Percentiles rank a stretch among this genome's conserved stretches.
Evolutionary conservation across 2,113 vertebrate genomes (phyloP).

Genomic region (Melanostigma gelatinosum): DNA sequence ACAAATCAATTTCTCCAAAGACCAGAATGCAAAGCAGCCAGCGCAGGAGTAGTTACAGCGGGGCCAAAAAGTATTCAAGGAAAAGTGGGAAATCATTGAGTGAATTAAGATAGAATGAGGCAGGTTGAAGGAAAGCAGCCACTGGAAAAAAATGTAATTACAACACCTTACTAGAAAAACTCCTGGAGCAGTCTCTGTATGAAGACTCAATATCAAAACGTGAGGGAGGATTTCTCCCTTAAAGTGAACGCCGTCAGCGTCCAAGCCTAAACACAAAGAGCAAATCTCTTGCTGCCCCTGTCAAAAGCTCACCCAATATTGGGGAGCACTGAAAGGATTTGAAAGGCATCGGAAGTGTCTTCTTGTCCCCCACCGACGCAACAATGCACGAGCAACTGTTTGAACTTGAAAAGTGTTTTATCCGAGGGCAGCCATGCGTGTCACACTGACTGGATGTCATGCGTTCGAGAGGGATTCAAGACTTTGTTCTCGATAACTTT

Average conservation of each 20-base stretch:
- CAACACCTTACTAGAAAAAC: background rate
- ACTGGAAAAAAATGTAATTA: background rate
- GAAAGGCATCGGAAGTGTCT: conserved; percentile 77
- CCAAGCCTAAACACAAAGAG: conserved; percentile 39
- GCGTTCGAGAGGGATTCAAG: conserved; percentile 52
- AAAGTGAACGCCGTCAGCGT: conserved; percentile 20
- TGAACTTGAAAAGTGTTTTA: conserved; percentile 76
- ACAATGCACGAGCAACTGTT: conserved; percentile 73
- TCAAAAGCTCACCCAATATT: conserved; percentile 63
- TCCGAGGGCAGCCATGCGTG: conserved; percentile 72
- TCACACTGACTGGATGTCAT: conserved; percentile 70
- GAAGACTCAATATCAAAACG: conserved; percentile 13
- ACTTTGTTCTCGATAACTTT: conserved; percentile 69
- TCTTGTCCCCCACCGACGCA: conserved; percentile 57
- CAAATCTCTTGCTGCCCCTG: conserved; percentile 47
- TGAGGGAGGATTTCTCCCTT: conserved; percentile 26
- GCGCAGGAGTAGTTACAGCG: background rate
- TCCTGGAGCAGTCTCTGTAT: background rate
- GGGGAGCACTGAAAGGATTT: conserved; percentile 64
- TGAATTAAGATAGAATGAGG: conserved; percentile 23
- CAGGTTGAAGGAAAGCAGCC: background rate
- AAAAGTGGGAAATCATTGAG: conserved; percentile 6
- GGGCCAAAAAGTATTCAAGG: background rate
- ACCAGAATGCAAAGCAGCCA: conserved; percentile 6
- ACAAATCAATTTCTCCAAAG: background rate